phyloP scores from a whole-genome alignment of 2,113 vertebrate species.

The Macroglossus sobrinus region DNA sequence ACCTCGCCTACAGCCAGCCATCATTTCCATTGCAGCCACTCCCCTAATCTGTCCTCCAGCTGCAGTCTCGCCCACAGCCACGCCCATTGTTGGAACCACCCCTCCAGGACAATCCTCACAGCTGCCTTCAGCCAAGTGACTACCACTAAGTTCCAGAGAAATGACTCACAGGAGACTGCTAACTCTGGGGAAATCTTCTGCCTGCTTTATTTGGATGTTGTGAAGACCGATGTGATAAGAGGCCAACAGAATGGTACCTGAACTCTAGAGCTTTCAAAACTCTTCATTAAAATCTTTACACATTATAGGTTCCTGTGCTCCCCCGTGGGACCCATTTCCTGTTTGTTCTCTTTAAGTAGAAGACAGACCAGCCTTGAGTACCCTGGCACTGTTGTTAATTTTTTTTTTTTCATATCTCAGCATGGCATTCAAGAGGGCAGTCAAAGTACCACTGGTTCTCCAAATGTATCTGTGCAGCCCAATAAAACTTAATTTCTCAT shows the following conservation, averaged over 20 bases:
- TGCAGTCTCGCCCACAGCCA: background rate
- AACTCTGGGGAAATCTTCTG: background rate
- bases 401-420: background rate
- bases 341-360: background rate
- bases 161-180: slow-evolving; percentile 34
- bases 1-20: too few relatives aligned
- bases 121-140: slow-evolving; percentile 25
- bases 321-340: background rate
- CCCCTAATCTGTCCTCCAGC: background rate
- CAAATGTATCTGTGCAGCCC: background rate
- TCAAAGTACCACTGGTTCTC: background rate
- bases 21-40: too few relatives aligned
- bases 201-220: background rate
- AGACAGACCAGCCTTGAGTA: background rate
- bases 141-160: slow-evolving; percentile 53
- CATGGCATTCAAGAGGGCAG: background rate
- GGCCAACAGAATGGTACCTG: background rate
- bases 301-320: too few relatives aligned
- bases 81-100: background rate
- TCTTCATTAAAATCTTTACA: background rate
- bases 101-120: background rate
- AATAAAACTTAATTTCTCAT: background rate
- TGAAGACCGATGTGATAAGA: background rate
- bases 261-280: background rate
- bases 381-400: background rate